These are phyloP conservation scores for Sinelater perroti DNA, from an alignment of 2,888 invertebrate species.

Conservation along the genomic window DNA sequence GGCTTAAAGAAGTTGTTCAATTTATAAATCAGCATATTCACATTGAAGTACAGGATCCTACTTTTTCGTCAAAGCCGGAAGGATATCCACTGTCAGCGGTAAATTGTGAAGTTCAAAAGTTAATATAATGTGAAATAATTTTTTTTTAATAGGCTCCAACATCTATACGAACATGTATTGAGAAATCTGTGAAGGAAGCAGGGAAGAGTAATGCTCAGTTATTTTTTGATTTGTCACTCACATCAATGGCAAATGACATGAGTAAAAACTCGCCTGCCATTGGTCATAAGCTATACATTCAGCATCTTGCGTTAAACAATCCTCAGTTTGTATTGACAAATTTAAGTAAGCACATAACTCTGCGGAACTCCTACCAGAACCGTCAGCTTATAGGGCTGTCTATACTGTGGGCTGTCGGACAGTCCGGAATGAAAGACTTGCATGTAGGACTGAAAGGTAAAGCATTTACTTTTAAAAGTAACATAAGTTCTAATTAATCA, in stretches of 20 bases:
- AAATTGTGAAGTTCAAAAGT: conserved; percentile 50
- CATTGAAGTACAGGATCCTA: conserved; percentile 71
- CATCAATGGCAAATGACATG: conserved; percentile 76
- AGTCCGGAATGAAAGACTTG: conserved; percentile 73
- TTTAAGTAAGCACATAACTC: conserved; percentile 68
- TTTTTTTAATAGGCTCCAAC: conserved; percentile 50
- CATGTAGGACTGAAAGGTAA: conserved; percentile 73
- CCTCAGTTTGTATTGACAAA: conserved; percentile 71
- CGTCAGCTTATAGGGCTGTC: conserved; percentile 76
- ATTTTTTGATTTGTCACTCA: conserved; percentile 76
- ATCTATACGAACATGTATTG: conserved; percentile 58
- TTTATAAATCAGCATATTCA: conserved; percentile 71
- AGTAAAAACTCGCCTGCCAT: conserved; percentile 71
- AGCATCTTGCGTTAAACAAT: conserved; percentile 72
- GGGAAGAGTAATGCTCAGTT: conserved; percentile 71
- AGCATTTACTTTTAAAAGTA: neutral
- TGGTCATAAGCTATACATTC: conserved; percentile 77
- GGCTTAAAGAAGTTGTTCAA: conserved; percentile 75
- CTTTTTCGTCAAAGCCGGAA: conserved; percentile 65
- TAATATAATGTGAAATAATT: conserved; percentile 42
- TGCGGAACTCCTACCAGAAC: conserved; percentile 81
- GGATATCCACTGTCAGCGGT: conserved; percentile 67
- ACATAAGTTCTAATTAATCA: too few relatives aligned
- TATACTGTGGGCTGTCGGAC: conserved; percentile 80
- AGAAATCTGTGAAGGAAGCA: conserved; percentile 66